Evolutionary conservation across 2,888 invertebrate species (phyloP).

Genomic region (Rhopalosiphum nymphaeae): DNA sequence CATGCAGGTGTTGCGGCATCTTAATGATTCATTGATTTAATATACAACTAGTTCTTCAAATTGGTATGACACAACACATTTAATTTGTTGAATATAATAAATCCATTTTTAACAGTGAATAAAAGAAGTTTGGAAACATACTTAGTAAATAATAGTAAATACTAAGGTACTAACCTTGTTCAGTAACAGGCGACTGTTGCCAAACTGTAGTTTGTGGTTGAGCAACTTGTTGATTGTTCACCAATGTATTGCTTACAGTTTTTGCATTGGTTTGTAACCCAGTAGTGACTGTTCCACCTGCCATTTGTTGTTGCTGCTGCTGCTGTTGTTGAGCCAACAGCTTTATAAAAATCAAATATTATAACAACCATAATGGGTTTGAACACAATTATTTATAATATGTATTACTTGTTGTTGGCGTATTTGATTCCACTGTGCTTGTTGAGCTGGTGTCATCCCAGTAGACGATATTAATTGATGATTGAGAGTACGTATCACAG

Average conservation of each 20-base stretch:
- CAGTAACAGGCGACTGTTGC: constrained; percentile 56
- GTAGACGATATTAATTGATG: constrained; percentile 65
- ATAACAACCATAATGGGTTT: not conserved
- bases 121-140: not conserved
- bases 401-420: constrained; percentile 65
- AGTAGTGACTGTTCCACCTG: constrained; percentile 59
- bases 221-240: constrained; percentile 49
- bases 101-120: not conserved
- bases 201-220: constrained; percentile 62
- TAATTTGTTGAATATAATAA: not conserved
- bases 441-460: constrained; percentile 65
- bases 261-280: constrained; percentile 45
- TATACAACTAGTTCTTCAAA: not conserved
- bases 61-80: not conserved
- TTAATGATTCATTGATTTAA: not conserved
- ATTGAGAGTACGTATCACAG: constrained; percentile 66
- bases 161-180: constrained; percentile 46
- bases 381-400: not conserved
- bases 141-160: not conserved
- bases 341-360: constrained; percentile 50
- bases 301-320: constrained; percentile 68
- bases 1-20: no score
- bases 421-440: constrained; percentile 65
- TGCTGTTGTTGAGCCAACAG: constrained; percentile 68
- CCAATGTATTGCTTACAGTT: constrained; percentile 47